Evolutionary conservation across 2,888 invertebrate species (phyloP), one percentile per base, ranked within the genome.

Genomic region (Masnerella sp.): DNA sequence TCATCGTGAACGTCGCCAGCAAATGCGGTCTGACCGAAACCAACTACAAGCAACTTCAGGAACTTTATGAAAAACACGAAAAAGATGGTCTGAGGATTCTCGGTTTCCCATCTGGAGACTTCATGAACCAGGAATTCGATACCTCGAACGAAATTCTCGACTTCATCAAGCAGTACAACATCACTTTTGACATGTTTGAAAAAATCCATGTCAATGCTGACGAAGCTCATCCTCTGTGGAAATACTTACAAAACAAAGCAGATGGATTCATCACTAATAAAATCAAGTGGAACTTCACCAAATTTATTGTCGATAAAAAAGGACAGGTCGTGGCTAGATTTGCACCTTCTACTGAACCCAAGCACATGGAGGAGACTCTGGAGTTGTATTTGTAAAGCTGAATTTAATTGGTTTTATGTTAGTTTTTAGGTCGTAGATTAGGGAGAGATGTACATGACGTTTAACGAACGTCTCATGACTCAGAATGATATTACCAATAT

Each of bases 1-100:
- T 97, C 36, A 92, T 96, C 67, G 95, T 96, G 2, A 96, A 97
- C 85, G 96, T 96, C 25, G 96, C 96, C 0, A 94, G 94, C 14
- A 91, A 95, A 82, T 96, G 96, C 88, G 95, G 95, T 7, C 89
- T 94, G 69, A 95, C 96, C 0, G 91, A 92, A 32, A 91, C 90
- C 70, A 96, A 88, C 89, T 96, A 56, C 93, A 93, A 83, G 90
- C 91, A 71, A 78, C 87, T 96, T 67, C 91, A 93, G 84, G 91
- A 93, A 65, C 90, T 93, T 81, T 94, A 93, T 85, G 90, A 89
- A 34, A 34, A 69, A 25, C 52, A 75, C 34, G 92, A 92, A 80
- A 89, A 90, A 65, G 90, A 93, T 84, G 88, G 92, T 9, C 86
- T 93, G 51, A 88, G 89, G 74, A 91, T 93, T 76, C 87, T 92